Evolutionary conservation across 35 echinoderm and acorn worm species (phyloP).

Genomic region (Ptychodera flava): DNA sequence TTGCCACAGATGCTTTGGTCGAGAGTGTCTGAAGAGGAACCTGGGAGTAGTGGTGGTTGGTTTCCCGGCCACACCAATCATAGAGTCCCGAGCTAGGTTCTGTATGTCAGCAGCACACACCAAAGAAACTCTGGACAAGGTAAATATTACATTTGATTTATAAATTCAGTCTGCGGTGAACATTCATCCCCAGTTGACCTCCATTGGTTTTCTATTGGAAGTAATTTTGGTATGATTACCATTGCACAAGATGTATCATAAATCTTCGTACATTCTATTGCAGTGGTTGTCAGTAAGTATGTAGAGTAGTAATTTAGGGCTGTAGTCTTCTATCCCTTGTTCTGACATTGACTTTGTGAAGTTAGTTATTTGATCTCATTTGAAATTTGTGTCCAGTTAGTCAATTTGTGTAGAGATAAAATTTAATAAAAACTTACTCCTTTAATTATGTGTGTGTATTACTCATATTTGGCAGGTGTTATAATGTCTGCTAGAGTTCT

Average conservation of each 20-base stretch:
- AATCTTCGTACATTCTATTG: background rate
- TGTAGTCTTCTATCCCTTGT: background rate
- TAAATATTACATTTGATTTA: conserved; percentile 5
- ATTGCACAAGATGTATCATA: background rate
- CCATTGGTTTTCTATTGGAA: background rate
- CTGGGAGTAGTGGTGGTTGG: conserved; percentile 76
- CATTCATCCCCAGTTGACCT: background rate
- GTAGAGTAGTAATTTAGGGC: background rate
- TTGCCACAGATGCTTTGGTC: conserved; percentile 43
- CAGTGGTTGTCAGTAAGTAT: background rate
- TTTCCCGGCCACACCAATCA: conserved; percentile 93
- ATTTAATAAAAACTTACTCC: no score
- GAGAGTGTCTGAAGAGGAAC: conserved; percentile 71
- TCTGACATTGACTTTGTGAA: no score
- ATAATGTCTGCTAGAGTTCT: no score
- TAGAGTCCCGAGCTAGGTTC: conserved; percentile 71
- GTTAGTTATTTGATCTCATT: no score
- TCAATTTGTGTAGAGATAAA: no score
- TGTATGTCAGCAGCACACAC: conserved; percentile 88
- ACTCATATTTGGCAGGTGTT: no score
- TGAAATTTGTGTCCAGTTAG: no score
- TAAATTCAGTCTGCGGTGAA: background rate
- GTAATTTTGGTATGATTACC: background rate
- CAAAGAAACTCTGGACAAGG: conserved; percentile 83
- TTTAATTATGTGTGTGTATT: no score